phyloP scores from a whole-genome alignment of 2,797 vertebrate genomes.

The Lithobates pipiens region DNA sequence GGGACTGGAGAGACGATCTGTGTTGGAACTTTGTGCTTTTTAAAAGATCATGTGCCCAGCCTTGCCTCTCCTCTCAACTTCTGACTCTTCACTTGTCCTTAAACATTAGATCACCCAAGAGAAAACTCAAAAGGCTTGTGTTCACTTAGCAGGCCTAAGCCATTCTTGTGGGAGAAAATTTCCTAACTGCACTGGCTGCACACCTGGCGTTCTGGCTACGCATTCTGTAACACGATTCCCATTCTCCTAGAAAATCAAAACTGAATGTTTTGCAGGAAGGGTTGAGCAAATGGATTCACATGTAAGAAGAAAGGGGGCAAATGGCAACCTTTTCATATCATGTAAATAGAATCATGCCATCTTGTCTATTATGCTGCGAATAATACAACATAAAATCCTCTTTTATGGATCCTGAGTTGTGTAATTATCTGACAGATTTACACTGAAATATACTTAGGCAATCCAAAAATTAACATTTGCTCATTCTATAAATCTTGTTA shows the following conservation, averaged over 20 bases:
- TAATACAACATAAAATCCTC: too few species aligned
- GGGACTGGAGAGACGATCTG: conserved; percentile 71
- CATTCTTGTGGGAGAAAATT: not conserved
- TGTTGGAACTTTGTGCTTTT: conserved; percentile 67
- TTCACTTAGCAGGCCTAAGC: conserved; percentile 28
- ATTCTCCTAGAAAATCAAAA: not conserved
- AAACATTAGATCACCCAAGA: conserved; percentile 23
- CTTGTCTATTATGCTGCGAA: too few species aligned
- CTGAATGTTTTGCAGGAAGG: not conserved
- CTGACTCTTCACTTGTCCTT: conserved; percentile 22
- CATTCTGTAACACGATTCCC: not conserved
- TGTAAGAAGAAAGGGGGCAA: not conserved
- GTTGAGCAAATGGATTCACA: not conserved
- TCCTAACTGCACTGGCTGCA: not conserved
- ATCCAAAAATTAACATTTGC: too few species aligned
- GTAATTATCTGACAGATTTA: too few species aligned
- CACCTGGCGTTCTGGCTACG: not conserved
- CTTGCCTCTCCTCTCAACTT: conserved; percentile 58
- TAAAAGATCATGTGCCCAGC: conserved; percentile 77
- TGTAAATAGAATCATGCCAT: too few species aligned
- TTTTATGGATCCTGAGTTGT: too few species aligned
- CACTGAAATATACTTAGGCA: too few species aligned
- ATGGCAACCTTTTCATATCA: too few species aligned
- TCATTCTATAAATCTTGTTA: too few species aligned
- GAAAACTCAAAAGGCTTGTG: not conserved